Conservation (phyloP, 2,888 invertebrate genomes). For the Tineola bisselliella region DNA sequence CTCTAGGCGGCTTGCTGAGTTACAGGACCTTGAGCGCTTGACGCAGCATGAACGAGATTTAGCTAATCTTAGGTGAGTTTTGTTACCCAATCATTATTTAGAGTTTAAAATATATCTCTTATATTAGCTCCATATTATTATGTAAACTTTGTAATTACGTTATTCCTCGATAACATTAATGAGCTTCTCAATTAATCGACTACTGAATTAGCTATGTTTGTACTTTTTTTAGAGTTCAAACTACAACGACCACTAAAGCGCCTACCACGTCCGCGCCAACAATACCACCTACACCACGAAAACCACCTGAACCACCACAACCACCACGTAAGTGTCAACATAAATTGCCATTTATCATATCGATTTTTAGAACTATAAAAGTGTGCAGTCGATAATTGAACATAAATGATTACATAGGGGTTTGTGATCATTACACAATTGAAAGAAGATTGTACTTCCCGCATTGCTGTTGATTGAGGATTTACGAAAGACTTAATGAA, state of each 20-base stretch:
- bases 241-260: background rate
- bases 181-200: too few species aligned
- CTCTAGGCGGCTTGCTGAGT: slow-evolving; percentile 71
- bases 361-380: too few species aligned
- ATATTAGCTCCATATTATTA: too few species aligned
- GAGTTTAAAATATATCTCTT: background rate
- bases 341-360: too few species aligned
- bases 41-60: slow-evolving; percentile 79
- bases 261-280: background rate
- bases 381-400: too few species aligned
- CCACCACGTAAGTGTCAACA: background rate
- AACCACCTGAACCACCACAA: background rate
- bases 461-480: background rate
- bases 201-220: too few species aligned
- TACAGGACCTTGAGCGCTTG: slow-evolving; percentile 77
- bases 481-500: too few species aligned
- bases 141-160: too few species aligned
- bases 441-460: background rate
- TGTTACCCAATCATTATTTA: too few species aligned
- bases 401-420: too few species aligned
- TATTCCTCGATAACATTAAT: too few species aligned
- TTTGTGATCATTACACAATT: background rate
- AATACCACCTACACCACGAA: background rate
- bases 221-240: background rate
- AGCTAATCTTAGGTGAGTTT: slow-evolving; percentile 71